Conservation (phyloP, 2,888 invertebrate species). For the Steinernema carpocapsae region DNA sequence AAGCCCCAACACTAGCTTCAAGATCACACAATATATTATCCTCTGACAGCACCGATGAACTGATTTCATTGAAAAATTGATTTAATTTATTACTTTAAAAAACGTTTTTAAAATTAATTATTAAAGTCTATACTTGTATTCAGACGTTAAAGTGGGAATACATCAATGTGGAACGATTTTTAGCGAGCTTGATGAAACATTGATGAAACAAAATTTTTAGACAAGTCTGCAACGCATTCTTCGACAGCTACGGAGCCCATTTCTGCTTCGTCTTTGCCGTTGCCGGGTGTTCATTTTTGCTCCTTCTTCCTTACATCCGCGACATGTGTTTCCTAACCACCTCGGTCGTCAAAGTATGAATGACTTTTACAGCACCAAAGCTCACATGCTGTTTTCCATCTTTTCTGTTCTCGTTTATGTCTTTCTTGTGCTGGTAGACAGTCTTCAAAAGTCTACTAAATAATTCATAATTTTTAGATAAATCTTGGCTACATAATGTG, state of each 20-base stretch:
- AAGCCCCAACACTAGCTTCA: no score
- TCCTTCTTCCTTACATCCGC: constrained; percentile 9
- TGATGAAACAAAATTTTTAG: background rate
- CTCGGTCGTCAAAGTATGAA: constrained; percentile 11
- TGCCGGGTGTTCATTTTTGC: constrained; percentile 13
- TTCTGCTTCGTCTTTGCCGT: constrained; percentile 30
- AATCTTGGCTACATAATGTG: constrained; percentile 32
- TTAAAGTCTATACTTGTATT: no score
- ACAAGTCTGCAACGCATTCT: constrained; percentile 30
- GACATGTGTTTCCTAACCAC: constrained; percentile 28
- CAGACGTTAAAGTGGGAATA: no score
- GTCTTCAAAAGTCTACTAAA: background rate
- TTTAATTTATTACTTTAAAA: no score
- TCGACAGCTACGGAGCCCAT: constrained; percentile 29
- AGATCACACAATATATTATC: no score
- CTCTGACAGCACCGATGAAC: no score
- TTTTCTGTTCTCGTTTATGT: background rate
- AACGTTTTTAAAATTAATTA: no score
- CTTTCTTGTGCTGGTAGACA: constrained; percentile 13
- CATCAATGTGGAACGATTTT: no score
- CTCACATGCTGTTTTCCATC: background rate
- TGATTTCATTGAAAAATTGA: no score
- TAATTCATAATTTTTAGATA: no score
- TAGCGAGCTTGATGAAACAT: no score
- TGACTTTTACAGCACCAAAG: constrained; percentile 5